Evolutionary conservation across 2,113 vertebrate species (phyloP).

Genomic region (Eolophus roseicapilla): DNA sequence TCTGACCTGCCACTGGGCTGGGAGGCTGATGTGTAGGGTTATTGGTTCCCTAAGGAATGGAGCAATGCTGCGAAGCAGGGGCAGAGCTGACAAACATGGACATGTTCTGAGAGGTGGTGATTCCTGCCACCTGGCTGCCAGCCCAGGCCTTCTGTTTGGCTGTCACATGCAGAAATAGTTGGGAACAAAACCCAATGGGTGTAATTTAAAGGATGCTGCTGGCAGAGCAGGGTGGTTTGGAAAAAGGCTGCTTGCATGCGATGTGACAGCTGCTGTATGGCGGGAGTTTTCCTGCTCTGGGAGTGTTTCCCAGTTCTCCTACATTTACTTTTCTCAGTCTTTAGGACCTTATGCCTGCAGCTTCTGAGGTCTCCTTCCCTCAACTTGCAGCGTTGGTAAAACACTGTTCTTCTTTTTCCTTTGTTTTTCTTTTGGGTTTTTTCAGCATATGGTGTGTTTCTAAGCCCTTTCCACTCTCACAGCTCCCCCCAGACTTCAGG

Average conservation of each 20-base stretch:
- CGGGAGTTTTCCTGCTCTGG: background rate
- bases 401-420: background rate
- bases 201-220: background rate
- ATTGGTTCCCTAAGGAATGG: background rate
- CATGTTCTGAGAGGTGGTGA: background rate
- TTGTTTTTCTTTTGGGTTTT: background rate
- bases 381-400: background rate
- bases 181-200: background rate
- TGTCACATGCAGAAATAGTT: background rate
- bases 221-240: background rate
- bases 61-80: background rate
- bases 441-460: background rate
- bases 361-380: background rate
- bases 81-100: fast-evolving
- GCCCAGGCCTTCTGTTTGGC: background rate
- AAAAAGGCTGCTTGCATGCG: background rate
- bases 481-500: background rate
- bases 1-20: background rate
- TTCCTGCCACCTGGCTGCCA: background rate
- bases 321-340: background rate
- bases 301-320: background rate
- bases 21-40: background rate
- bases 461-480: background rate
- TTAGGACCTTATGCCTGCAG: background rate
- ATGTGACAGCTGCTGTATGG: background rate